Conservation (phyloP, 2,113 vertebrate species). For the Azemiops feae region DNA sequence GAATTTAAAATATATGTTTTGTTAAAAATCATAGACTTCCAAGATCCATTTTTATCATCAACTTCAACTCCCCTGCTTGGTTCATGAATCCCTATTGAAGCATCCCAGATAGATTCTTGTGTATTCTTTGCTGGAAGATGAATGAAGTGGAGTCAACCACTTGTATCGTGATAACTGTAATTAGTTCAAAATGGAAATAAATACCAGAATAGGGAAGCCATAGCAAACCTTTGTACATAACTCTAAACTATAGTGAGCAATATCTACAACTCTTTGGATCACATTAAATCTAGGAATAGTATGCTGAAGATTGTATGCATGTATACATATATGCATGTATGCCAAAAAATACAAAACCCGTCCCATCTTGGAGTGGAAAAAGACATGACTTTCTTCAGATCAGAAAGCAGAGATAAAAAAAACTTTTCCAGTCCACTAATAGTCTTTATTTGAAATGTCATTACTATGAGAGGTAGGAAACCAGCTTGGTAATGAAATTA, state of each 20-base stretch:
- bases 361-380: neutral
- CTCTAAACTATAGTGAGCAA: neutral
- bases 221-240: neutral
- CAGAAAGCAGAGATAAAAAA: neutral
- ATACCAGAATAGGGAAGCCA: too few species aligned
- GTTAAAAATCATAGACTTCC: neutral
- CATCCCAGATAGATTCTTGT: neutral
- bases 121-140: neutral
- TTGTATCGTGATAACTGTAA: neutral
- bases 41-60: neutral
- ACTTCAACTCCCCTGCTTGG: neutral
- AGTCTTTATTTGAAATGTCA: neutral
- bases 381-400: neutral
- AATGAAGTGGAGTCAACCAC: neutral
- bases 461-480: neutral
- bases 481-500: neutral
- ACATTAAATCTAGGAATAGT: neutral
- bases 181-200: neutral
- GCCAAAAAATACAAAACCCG: neutral
- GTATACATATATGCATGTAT: neutral
- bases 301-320: neutral
- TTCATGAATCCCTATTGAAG: neutral
- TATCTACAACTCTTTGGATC: neutral
- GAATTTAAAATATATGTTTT: neutral
- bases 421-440: neutral